Evolutionary conservation across 2,113 vertebrate genomes (phyloP).

Genomic region (Heloderma charlesbogerti): DNA sequence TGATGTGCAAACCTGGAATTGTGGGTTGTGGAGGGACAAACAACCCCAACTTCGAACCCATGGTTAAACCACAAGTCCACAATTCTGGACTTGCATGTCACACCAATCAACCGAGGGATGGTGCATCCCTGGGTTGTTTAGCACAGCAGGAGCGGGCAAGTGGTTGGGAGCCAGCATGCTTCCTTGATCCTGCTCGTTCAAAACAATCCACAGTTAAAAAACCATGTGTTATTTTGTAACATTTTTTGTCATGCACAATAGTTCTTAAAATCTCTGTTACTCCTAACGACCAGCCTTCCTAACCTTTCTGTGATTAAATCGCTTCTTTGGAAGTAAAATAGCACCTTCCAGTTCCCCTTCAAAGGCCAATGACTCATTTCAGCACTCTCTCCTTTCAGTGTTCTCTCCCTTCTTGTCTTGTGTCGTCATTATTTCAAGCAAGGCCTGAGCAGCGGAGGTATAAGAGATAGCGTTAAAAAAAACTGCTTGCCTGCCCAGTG

Average conservation of each 20-base stretch:
- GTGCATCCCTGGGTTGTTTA: too few relatives aligned
- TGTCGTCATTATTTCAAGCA: constrained; percentile 39
- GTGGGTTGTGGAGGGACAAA: too few relatives aligned
- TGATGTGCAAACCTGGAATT: too few relatives aligned
- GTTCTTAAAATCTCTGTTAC: rapidly evolving
- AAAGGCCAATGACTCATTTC: constrained; percentile 19
- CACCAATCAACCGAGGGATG: too few relatives aligned
- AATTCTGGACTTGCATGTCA: too few relatives aligned
- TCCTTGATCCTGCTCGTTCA: too few relatives aligned
- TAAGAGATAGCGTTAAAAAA: constrained; percentile 17
- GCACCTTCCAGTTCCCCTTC: not conserved
- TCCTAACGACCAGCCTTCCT: not conserved
- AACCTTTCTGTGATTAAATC: constrained; percentile 28
- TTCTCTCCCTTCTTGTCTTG: constrained; percentile 4
- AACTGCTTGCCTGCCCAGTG: constrained; percentile 2
- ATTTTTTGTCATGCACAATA: not conserved
- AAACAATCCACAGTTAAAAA: too few relatives aligned
- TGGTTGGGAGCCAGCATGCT: too few relatives aligned
- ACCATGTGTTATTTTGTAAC: not conserved
- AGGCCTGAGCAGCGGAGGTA: constrained; percentile 20
- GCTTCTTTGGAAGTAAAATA: constrained; percentile 31
- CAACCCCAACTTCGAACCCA: too few relatives aligned
- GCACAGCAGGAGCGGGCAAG: too few relatives aligned
- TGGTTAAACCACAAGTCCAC: too few relatives aligned
- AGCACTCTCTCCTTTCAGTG: too few relatives aligned